Conservation (phyloP, 1,140 invertebrate species). For the Drosophila funebris region DNA sequence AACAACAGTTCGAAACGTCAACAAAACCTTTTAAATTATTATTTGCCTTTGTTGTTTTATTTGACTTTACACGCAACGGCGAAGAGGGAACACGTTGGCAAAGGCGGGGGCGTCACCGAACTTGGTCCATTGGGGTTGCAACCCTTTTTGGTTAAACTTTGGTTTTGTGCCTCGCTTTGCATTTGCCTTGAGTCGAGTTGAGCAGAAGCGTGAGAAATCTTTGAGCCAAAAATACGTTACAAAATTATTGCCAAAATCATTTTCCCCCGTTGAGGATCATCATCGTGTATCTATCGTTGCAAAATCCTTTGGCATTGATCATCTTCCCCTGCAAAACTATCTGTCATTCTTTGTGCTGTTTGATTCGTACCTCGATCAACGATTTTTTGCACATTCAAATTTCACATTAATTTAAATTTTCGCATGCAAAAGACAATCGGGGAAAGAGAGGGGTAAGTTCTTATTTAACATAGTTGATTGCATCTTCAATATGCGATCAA, state of each 20-base stretch:
- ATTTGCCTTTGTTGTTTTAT: conserved; percentile 81
- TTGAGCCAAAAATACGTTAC: conserved; percentile 48
- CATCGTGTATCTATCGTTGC: conserved; percentile 6
- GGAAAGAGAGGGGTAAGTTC: conserved; percentile 29
- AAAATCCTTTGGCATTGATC: conserved; percentile 28
- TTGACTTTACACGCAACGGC: conserved; percentile 57
- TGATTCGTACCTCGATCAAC: conserved; percentile 29
- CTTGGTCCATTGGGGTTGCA: too few species aligned
- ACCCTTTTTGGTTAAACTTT: conserved; percentile 42
- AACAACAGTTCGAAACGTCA: conserved; percentile 83
- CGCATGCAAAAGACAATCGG: conserved; percentile 30
- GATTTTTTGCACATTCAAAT: conserved; percentile 51
- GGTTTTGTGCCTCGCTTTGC: not conserved
- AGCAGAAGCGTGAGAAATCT: conserved; percentile 29
- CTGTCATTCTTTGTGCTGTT: conserved; percentile 10
- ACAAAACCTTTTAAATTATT: conserved; percentile 83
- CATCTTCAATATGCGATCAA: conserved; percentile 80
- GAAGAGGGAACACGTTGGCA: conserved; percentile 31
- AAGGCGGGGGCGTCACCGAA: conserved; percentile 13
- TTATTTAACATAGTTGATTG: conserved; percentile 76
- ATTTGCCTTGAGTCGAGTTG: too few species aligned
- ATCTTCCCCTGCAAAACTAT: conserved; percentile 16
- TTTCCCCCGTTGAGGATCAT: conserved; percentile 11
- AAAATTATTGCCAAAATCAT: conserved; percentile 16
- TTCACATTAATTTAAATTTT: conserved; percentile 77